Evolutionary conservation across 2,113 vertebrate species (phyloP).

Genomic region (Tringa solitaria): DNA sequence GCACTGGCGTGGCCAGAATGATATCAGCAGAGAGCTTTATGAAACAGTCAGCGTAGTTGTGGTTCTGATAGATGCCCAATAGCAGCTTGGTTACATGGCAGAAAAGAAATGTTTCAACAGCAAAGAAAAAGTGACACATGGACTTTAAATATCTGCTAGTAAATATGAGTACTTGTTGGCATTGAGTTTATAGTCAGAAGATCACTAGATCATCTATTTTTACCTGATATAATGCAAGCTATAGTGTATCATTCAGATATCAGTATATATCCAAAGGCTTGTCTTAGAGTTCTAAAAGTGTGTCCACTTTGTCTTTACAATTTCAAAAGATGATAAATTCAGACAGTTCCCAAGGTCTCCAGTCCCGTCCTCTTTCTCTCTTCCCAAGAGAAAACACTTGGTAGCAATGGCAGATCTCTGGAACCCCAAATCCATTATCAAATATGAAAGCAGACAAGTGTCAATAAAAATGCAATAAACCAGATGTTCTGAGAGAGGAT

Average conservation of each 20-base stretch:
- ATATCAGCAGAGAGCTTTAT: not conserved
- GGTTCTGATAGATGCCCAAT: not conserved
- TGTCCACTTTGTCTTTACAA: not conserved
- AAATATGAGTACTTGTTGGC: not conserved
- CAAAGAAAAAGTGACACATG: not conserved
- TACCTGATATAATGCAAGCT: not conserved
- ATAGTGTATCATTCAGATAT: not conserved
- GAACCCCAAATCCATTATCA: not conserved
- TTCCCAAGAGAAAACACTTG: fast-evolving
- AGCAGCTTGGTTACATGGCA: not conserved
- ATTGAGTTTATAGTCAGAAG: not conserved
- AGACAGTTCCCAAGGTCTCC: not conserved
- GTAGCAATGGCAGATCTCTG: not conserved
- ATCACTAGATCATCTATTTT: not conserved
- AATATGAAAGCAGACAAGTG: not conserved
- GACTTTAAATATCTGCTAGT: not conserved
- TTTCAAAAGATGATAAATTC: not conserved
- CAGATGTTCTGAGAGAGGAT: not conserved
- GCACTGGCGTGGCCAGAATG: not conserved
- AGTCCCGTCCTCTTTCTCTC: not conserved
- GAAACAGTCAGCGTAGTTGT: not conserved
- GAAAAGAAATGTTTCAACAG: not conserved
- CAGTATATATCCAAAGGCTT: not conserved
- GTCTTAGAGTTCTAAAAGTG: not conserved
- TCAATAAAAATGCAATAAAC: not conserved